These are phyloP conservation scores for Mamestra configurata DNA, from an alignment of 1,140 invertebrate genomes.

Conservation along the genomic window DNA sequence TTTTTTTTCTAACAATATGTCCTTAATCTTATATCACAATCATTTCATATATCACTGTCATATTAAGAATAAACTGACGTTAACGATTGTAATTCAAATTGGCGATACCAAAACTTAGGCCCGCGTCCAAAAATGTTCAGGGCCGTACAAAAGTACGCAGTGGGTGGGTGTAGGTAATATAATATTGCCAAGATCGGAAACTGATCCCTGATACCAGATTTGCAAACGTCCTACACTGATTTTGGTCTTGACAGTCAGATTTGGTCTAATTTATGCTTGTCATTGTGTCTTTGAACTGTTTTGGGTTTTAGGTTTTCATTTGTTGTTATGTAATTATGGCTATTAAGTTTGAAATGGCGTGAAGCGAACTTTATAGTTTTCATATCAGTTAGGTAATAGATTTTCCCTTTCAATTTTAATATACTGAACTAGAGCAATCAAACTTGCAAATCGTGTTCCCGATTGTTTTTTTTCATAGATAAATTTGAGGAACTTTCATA, in stretches of 20 bases:
- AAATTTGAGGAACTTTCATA: too few relatives aligned
- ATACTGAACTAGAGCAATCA: too few relatives aligned
- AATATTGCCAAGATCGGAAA: constrained; percentile 49
- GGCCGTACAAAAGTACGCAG: constrained; percentile 17
- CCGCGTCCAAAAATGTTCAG: constrained; percentile 36
- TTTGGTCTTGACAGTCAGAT: not conserved
- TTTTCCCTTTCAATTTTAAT: too few relatives aligned
- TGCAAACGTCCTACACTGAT: constrained; percentile 41
- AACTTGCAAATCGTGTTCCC: too few relatives aligned
- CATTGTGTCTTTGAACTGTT: constrained; percentile 10
- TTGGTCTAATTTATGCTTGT: constrained; percentile 14
- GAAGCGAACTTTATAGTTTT: not conserved
- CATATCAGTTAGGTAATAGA: too few relatives aligned
- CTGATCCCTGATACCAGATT: constrained; percentile 23
- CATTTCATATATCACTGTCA: constrained; percentile 17
- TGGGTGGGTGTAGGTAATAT: constrained; percentile 43
- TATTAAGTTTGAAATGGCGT: too few relatives aligned
- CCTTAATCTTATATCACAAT: too few relatives aligned
- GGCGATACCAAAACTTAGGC: constrained; percentile 41
- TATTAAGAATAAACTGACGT: constrained; percentile 13
- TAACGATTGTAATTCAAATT: constrained; percentile 21
- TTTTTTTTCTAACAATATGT: too few relatives aligned
- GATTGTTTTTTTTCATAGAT: too few relatives aligned
- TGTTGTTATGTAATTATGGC: too few relatives aligned
- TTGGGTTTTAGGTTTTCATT: not conserved